Evolutionary conservation across 2,797 vertebrate species (phyloP).

Genomic region (Sebastes itinus): DNA sequence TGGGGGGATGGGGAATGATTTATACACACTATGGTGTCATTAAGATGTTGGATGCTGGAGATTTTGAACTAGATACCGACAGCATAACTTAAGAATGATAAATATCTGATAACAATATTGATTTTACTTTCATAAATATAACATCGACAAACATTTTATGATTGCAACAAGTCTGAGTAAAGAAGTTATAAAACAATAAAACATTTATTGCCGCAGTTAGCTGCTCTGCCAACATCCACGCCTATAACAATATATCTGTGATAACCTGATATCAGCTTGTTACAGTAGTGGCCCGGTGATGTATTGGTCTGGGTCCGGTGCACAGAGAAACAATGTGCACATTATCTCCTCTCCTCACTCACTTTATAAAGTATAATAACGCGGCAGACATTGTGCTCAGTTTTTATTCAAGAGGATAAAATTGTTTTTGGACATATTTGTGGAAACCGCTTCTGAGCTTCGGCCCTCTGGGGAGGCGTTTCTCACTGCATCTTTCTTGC

Average conservation of each 20-base stretch:
- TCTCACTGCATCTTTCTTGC: neutral
- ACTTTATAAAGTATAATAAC: neutral
- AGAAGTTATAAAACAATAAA: neutral
- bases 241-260: neutral
- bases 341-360: neutral
- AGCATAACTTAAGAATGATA: neutral
- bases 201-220: neutral
- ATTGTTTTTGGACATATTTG: neutral
- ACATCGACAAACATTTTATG: neutral
- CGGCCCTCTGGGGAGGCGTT: neutral
- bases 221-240: neutral
- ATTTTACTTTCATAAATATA: neutral
- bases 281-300: neutral
- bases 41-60: neutral
- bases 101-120: neutral
- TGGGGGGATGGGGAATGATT: slow-evolving; percentile 2
- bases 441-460: neutral
- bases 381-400: neutral
- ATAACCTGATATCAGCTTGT: neutral
- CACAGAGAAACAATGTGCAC: neutral
- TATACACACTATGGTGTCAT: neutral
- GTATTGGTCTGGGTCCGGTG: neutral
- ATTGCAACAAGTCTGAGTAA: neutral
- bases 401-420: slow-evolving; percentile 2
- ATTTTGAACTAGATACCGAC: neutral